Evolutionary conservation across 1,140 invertebrate genomes (phyloP), one percentile per base, ranked within the genome.

Genomic region (Drosophila auraria): DNA sequence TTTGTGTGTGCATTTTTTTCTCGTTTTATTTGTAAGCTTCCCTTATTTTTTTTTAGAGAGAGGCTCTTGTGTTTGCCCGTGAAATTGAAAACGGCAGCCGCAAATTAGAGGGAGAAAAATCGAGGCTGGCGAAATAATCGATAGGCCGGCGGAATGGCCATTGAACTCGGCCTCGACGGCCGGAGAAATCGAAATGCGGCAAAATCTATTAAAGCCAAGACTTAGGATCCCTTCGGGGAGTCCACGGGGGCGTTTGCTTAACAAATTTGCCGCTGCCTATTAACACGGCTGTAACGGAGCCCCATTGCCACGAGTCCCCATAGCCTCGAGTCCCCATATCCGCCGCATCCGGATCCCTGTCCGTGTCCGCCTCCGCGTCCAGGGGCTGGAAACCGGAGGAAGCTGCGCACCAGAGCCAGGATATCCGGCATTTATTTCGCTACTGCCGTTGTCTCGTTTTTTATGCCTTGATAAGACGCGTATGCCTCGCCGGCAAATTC

Each of bases 381-480:
- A 36, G 61, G 49, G 61, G 57, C 56, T 30, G 56, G 30, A 25
- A 33, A 7, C 49, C 45, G 40, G 33, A 54, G 69, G 56, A 65
- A 49, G 62, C 50, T 57, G 50, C 62, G 54, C 70, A 65, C 65
- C 56, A 65, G 66, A 69, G 56, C 53, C 74, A 72, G 82, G 83
- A 86, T 87, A 80, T 87, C 83, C 83, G 83, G 83, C 70, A 78
- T 87, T 87, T 82, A 86, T 86, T 87, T 86, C 75, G 82, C 75
- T 73, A 66, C 66, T 60, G 27, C 44, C 49, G 36, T 30, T 44
- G 54, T n/a, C 40, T 56, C 23, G 59, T 49, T 81, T 76, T 81
- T 74, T 71, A 59, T 50, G 60, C 66, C 59, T 61, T 69, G 82
- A 78, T 84, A 83, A 83, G 82, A 83, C 69, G 60, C 57, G 54